Evolutionary conservation across 2,113 vertebrate genomes (phyloP), one percentile per base, ranked within the genome.

Genomic region (Erythrolamprus reginae): DNA sequence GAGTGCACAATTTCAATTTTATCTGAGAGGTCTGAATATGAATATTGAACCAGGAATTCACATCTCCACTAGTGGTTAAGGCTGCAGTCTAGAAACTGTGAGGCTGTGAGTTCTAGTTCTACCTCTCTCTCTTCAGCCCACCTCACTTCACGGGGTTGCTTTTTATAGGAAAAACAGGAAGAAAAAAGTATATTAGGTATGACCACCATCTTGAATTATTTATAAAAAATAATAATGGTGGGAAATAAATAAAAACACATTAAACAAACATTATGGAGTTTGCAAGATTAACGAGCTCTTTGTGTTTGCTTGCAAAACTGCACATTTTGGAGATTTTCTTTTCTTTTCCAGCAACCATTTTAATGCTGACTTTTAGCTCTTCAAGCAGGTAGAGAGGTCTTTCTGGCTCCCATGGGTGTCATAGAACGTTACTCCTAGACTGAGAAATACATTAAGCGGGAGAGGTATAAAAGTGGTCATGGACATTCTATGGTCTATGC

Each of bases 381-480:
- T 45, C 61, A 77, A 88, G 88, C 86, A 83, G 92, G 87, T 91
- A 90, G 87, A 88, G 82, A 58, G 85, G 65, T 55, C 89, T 92
- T 92, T 92, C 65, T 52, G 23, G 77, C 92, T 92, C 90, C 91
- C 51, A 52, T 5, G 65, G 48, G 82, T 91, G 53, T 56, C 85
- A 92, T 70, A 93, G 86, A 90, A 82, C 3, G 1, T 52, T 55
- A 28, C 82, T 95, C 77, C 33, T 82, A 91, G 91, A 88, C 6
- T 85, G 90, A 84, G 90, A 91, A 90, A 89, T 89, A 58, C 94
- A 91, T 52, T 38, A 94, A 94, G 85, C 88, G 84, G 88, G 85
- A 94, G 82, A 93, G 53, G 38, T 93, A 86, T 42, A 94, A 96
- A 94, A 94, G 0, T 0, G 85, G 84, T 89, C 82, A 87, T 47